Percentiles rank a stretch among this genome's conserved stretches.
phyloP scores from a whole-genome alignment of 1,140 invertebrate genomes.

The Maniola jurtina region DNA sequence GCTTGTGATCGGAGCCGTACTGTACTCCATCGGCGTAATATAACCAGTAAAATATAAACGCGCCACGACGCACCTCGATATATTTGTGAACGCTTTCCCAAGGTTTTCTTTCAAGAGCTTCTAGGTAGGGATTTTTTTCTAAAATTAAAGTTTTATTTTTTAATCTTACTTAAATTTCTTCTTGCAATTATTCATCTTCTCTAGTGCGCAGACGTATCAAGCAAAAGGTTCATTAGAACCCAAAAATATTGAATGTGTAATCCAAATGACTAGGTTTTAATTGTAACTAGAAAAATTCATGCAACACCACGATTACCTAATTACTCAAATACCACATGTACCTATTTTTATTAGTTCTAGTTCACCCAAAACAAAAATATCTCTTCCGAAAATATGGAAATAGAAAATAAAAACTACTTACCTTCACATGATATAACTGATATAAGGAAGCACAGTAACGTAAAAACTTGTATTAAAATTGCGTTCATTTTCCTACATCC shows the following conservation, averaged over 20 bases:
- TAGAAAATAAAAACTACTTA: constrained; percentile 27
- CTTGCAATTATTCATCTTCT: not conserved
- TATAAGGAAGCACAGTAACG: constrained; percentile 26
- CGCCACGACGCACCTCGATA: constrained; percentile 60
- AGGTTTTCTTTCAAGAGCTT: constrained; percentile 39
- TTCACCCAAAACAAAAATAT: no score
- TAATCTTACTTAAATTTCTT: not conserved
- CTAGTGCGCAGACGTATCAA: not conserved
- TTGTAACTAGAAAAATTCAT: no score
- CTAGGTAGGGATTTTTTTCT: constrained; percentile 54
- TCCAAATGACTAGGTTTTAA: no score
- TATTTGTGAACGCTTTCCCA: constrained; percentile 60
- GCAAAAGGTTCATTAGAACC: not conserved
- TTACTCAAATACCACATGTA: not conserved
- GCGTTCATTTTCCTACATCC: constrained; percentile 35
- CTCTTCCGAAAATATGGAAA: no score
- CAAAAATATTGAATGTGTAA: no score
- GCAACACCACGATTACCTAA: not conserved
- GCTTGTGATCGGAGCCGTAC: constrained; percentile 47
- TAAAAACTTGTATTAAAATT: constrained; percentile 28
- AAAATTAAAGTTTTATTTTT: constrained; percentile 16
- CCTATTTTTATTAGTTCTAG: no score
- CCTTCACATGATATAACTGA: constrained; percentile 34
- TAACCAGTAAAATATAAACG: constrained; percentile 65
- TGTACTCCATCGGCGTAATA: constrained; percentile 62